Evolutionary conservation across 2,888 invertebrate species (phyloP).

Genomic region (Amphipyra berbera): DNA sequence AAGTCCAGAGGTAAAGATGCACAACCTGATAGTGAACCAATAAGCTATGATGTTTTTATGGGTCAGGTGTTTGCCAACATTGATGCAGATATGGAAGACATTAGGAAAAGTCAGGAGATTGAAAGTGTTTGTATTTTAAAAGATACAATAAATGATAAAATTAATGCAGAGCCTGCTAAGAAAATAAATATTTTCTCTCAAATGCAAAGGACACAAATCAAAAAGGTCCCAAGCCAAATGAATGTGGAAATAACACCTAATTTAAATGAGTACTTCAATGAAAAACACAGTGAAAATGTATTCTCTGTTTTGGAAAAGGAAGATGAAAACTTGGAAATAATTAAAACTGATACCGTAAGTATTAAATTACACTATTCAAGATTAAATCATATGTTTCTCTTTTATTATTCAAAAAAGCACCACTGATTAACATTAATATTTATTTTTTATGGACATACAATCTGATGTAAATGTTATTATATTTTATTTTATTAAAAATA

Average conservation of each 20-base stretch:
- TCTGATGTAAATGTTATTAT: too few relatives aligned
- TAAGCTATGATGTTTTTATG: slow-evolving; percentile 81
- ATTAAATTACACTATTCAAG: neutral
- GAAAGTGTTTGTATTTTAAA: slow-evolving; percentile 36
- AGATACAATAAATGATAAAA: slow-evolving; percentile 19
- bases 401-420: too few relatives aligned
- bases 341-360: slow-evolving; percentile 63
- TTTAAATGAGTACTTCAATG: slow-evolving; percentile 54
- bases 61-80: slow-evolving; percentile 82
- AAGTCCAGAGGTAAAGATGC: slow-evolving; percentile 21
- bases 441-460: too few relatives aligned
- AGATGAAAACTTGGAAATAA: slow-evolving; percentile 54
- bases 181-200: slow-evolving; percentile 29
- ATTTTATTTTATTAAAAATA: too few relatives aligned
- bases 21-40: slow-evolving; percentile 72
- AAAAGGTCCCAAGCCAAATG: slow-evolving; percentile 24
- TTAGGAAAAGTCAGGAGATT: slow-evolving; percentile 62
- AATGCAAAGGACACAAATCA: slow-evolving; percentile 53
- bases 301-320: slow-evolving; percentile 78
- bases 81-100: slow-evolving; percentile 78
- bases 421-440: too few relatives aligned
- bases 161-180: slow-evolving; percentile 14
- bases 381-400: too few relatives aligned
- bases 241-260: slow-evolving; percentile 40
- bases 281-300: slow-evolving; percentile 81